Conservation (phyloP, 2,113 vertebrate genomes). For the Laterallus jamaicensis region DNA sequence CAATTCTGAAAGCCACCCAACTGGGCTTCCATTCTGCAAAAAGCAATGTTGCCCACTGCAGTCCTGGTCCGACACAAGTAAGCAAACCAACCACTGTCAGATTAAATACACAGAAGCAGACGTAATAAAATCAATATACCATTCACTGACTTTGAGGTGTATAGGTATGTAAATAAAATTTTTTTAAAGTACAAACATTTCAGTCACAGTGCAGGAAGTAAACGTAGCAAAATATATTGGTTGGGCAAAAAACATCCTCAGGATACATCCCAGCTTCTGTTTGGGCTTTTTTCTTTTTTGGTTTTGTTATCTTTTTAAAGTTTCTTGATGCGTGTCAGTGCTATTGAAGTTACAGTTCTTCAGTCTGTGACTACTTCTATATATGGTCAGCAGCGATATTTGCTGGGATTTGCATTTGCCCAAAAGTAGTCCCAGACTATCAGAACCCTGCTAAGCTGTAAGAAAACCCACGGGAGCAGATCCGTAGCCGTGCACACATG, state of each 20-base stretch:
- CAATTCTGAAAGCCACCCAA: not conserved
- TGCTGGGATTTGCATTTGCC: not conserved
- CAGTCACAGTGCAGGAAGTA: not conserved
- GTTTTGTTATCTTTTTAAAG: not conserved
- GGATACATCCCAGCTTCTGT: not conserved
- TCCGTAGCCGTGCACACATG: rapidly evolving
- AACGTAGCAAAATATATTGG: not conserved
- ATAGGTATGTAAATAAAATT: not conserved
- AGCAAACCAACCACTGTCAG: not conserved
- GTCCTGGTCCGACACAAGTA: not conserved
- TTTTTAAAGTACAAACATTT: not conserved
- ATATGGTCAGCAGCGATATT: constrained; percentile 44
- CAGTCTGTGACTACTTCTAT: constrained; percentile 23
- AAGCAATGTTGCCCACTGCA: not conserved
- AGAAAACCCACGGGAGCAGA: not conserved
- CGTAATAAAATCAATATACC: not conserved
- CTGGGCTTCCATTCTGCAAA: not conserved
- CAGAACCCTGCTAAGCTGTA: not conserved
- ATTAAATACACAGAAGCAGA: not conserved
- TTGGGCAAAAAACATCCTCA: not conserved
- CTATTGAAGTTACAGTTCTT: not conserved
- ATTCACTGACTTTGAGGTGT: not conserved
- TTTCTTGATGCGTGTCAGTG: not conserved
- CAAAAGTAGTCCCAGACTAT: not conserved
- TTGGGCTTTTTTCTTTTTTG: not conserved